A percentile compares a stretch with the other conserved stretches of the same genome.
phyloP scores from a whole-genome alignment of 2,113 vertebrate species.

The Syngnathoides biaculeatus region DNA sequence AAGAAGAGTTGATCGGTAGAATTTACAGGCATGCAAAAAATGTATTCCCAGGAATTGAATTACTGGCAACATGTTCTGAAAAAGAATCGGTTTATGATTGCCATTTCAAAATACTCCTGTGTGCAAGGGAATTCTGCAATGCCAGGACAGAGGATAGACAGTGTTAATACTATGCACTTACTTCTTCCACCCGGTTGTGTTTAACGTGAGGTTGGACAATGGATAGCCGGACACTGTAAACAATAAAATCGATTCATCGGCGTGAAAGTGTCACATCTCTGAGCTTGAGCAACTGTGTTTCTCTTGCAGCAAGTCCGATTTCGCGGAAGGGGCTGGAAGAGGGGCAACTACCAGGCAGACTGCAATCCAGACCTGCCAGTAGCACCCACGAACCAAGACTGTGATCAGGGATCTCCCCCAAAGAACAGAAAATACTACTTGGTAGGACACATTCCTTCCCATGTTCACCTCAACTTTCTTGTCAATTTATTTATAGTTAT shows the following conservation, averaged over 20 bases:
- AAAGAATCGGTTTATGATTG: too few relatives aligned
- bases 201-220: too few relatives aligned
- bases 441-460: slow-evolving; percentile 70
- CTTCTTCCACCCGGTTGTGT: too few relatives aligned
- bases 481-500: neutral
- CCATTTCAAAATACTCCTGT: too few relatives aligned
- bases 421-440: slow-evolving; percentile 95
- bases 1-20: too few relatives aligned
- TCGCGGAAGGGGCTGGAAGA: slow-evolving; percentile 87
- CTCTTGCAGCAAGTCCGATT: slow-evolving; percentile 81
- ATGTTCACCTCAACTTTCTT: neutral
- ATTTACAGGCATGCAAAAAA: neutral
- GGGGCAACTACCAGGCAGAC: slow-evolving; percentile 80
- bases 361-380: slow-evolving; percentile 72
- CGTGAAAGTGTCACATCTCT: neutral
- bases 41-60: neutral
- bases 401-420: slow-evolving; percentile 89
- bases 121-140: neutral
- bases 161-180: neutral
- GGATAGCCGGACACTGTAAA: too few relatives aligned
- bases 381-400: slow-evolving; percentile 81
- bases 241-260: neutral
- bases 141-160: neutral
- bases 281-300: slow-evolving; percentile 3
- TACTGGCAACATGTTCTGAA: too few relatives aligned